These are phyloP conservation scores for Drosophila lini DNA, from an alignment of 1,140 invertebrate genomes.

Conservation along the genomic window DNA sequence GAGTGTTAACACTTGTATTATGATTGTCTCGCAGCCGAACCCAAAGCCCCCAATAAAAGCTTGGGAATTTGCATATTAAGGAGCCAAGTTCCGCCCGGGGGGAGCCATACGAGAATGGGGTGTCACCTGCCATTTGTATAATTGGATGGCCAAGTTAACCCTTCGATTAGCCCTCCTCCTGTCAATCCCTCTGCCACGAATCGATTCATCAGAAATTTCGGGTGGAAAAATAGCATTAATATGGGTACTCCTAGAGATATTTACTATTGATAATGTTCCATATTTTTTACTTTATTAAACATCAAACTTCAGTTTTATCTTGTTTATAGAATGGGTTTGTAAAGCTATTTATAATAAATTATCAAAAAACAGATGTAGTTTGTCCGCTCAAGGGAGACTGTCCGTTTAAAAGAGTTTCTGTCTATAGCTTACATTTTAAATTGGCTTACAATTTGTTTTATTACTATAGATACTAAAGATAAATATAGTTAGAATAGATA, in stretches of 20 bases:
- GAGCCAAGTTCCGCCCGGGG: constrained; percentile 20
- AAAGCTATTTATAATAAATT: neutral
- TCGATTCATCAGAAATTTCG: constrained; percentile 60
- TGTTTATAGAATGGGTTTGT: neutral
- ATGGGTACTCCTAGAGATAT: neutral
- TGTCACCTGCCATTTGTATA: constrained; percentile 44
- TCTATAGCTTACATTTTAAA: neutral
- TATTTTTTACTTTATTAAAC: neutral
- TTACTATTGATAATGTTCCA: neutral
- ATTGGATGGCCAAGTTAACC: constrained; percentile 39
- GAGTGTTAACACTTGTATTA: constrained; percentile 59
- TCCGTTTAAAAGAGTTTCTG: neutral
- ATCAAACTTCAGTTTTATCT: neutral
- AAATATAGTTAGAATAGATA: too few species aligned
- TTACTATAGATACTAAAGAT: too few species aligned
- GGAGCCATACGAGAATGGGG: neutral
- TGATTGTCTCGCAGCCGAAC: constrained; percentile 32
- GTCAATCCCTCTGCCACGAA: neutral
- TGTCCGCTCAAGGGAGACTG: neutral
- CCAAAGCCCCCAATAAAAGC: constrained; percentile 44
- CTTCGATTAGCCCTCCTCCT: constrained; percentile 14
- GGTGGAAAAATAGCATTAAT: neutral
- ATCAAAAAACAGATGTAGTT: neutral
- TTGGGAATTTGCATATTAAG: constrained; percentile 74
- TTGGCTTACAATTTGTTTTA: too few species aligned